Percentiles rank a stretch among this genome's conserved stretches.
These are phyloP conservation scores for Amiota mariae DNA, from an alignment of 2,888 invertebrate genomes.

Conservation along the genomic window DNA sequence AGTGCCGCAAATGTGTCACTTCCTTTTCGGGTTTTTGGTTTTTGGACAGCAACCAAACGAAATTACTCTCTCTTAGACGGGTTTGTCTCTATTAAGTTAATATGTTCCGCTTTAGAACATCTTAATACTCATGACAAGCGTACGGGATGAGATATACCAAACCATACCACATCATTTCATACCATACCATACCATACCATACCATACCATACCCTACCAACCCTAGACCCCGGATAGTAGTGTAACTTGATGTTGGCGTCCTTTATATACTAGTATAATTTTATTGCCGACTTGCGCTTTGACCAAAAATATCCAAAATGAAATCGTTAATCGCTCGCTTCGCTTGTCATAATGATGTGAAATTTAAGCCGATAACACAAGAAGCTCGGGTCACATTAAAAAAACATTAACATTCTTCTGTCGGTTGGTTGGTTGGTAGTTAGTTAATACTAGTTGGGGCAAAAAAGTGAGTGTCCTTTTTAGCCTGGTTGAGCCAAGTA, in stretches of 20 bases:
- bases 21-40: neutral
- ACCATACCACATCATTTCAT: too few species aligned
- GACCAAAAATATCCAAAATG: constrained; percentile 14
- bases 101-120: constrained; percentile 58
- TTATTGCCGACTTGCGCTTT: constrained; percentile 21
- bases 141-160: too few species aligned
- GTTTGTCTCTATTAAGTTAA: constrained; percentile 51
- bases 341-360: constrained; percentile 27
- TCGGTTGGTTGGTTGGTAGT: too few species aligned
- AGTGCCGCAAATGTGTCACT: constrained; percentile 12
- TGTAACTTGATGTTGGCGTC: neutral
- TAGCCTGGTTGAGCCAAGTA: neutral
- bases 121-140: neutral
- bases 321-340: constrained; percentile 20
- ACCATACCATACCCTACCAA: too few species aligned
- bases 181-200: too few species aligned
- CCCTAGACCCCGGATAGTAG: too few species aligned
- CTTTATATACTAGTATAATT: neutral
- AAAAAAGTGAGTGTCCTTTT: constrained; percentile 9
- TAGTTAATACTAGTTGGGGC: too few species aligned
- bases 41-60: constrained; percentile 42
- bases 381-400: neutral
- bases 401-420: neutral
- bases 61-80: constrained; percentile 42
- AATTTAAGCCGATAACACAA: constrained; percentile 18